A percentile compares a stretch with the other conserved stretches of the same genome.
These are phyloP conservation scores for Pseudomugil tenellus DNA, from an alignment of 2,797 vertebrate genomes.

Conservation along the genomic window DNA sequence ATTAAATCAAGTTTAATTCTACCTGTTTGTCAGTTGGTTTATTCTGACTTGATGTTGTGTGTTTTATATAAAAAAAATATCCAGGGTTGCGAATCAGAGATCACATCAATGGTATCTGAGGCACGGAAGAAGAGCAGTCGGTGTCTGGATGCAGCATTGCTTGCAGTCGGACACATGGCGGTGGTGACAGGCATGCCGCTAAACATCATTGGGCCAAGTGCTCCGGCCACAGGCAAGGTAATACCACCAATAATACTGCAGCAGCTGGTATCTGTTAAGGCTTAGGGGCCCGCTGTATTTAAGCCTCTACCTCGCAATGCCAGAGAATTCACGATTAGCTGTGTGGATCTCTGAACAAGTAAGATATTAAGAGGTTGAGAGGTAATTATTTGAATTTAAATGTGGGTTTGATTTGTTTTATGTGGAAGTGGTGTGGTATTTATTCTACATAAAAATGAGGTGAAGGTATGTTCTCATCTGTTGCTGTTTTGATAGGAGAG, in stretches of 20 bases:
- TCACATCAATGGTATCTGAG: conserved; percentile 92
- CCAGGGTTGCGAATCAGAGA: conserved; percentile 94
- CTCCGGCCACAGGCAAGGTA: conserved; percentile 66
- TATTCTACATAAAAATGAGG: not conserved
- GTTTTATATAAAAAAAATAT: conserved; percentile 13
- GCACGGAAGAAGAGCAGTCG: conserved; percentile 84
- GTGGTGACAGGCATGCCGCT: conserved; percentile 80
- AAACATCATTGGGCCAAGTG: conserved; percentile 68
- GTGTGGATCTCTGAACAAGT: conserved; percentile 31
- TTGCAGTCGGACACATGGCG: conserved; percentile 81
- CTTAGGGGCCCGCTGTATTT: conserved; percentile 43
- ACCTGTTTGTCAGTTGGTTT: conserved; percentile 41
- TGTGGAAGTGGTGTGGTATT: conserved; percentile 9
- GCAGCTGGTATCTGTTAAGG: conserved; percentile 31
- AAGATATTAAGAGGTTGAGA: conserved; percentile 22
- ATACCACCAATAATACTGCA: conserved; percentile 47
- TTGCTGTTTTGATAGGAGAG: not conserved
- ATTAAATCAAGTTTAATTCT: conserved; percentile 62
- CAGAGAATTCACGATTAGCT: conserved; percentile 43
- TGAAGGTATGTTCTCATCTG: not conserved
- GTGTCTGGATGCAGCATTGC: conserved; percentile 78
- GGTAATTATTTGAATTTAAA: conserved; percentile 30
- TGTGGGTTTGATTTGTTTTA: conserved; percentile 18
- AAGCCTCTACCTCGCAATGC: conserved; percentile 34
- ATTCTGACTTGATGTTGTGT: conserved; percentile 38